Evolutionary conservation across 2,888 invertebrate genomes (phyloP), one percentile per base, ranked within the genome.

Genomic region (Ochlodes sylvanus): DNA sequence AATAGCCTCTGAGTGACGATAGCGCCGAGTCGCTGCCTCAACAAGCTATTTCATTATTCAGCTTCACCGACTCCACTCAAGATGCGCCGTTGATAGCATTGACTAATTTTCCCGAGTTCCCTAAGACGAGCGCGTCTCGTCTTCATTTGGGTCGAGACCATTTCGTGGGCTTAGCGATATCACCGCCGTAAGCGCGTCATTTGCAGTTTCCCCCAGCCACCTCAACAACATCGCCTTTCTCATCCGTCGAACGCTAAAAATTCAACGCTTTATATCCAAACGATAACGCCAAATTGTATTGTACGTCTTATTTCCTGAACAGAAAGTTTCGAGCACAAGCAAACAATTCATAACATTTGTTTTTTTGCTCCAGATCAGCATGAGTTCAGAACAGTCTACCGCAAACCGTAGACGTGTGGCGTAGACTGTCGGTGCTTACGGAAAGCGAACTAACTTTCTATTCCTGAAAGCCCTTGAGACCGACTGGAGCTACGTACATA

Each of bases 41-140:
- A 87, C 82, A 85, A 89, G 88, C 90, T 90, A 91, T 92, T 92
- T 90, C 88, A 92, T 92, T 92, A 92, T 91, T 91, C 90, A 85
- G 85, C 81, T 80, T 83, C 83, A 79, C 81, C 81, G 83, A 83
- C 80, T 85, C 78, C 81, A 78, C 80, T 82, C 78, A 79, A 88
- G 88, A 92, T 89, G 82, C 80, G 79, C 75, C 82, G 57, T 63
- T 81, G 89, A 89, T 91, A 89, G 87, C 84, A 89, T 88, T 88
- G 90, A 90, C 90, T 89, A 92, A 92, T 92, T 91, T 87, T 80
- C 84, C 83, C 88, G 84, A 88, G 85, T 85, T 83, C 83, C 72
- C 82, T 85, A 79, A 81, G 85, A 82, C 82, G 82, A 81, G 78
- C 77, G 80, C 78, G 80, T 64, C 79, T 79, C 86, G 75, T 83